Conservation (phyloP, 1,140 invertebrate genomes). For the Contarinia nasturtii region DNA sequence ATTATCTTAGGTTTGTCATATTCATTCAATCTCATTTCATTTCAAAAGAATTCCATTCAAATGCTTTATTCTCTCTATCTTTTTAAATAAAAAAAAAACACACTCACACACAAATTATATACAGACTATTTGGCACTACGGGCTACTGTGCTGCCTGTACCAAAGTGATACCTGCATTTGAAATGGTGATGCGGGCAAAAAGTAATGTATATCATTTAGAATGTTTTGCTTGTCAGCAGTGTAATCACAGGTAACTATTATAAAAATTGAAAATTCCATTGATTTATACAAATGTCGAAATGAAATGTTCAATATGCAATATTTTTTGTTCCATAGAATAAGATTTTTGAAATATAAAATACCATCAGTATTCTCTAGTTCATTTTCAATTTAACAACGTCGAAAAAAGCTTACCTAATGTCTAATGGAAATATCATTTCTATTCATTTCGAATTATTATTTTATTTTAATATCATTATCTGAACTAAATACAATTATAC, state of each 20-base stretch:
- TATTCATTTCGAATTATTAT: too few species aligned
- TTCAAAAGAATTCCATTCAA: too few species aligned
- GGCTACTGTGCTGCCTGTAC: slow-evolving; percentile 82
- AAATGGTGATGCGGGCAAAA: slow-evolving; percentile 92
- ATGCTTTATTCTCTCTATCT: too few species aligned
- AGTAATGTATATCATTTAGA: slow-evolving; percentile 90
- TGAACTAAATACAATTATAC: too few species aligned
- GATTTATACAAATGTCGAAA: not conserved
- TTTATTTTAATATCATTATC: too few species aligned
- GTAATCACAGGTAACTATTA: slow-evolving; percentile 69
- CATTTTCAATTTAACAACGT: too few species aligned
- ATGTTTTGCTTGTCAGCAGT: slow-evolving; percentile 91
- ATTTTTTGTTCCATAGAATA: not conserved
- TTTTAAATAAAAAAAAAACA: not conserved
- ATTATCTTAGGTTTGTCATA: slow-evolving; percentile 71
- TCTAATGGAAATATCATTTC: too few species aligned
- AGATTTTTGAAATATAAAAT: not conserved
- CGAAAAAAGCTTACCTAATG: too few species aligned
- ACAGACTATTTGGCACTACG: slow-evolving; percentile 77
- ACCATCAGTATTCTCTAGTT: not conserved
- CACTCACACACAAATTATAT: not conserved
- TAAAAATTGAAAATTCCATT: not conserved
- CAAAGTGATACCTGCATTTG: slow-evolving; percentile 88
- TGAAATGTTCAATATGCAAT: not conserved
- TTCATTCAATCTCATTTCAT: not conserved